These are phyloP conservation scores for Leptinotarsa haldemani DNA, from an alignment of 2,888 invertebrate species.

Conservation along the genomic window DNA sequence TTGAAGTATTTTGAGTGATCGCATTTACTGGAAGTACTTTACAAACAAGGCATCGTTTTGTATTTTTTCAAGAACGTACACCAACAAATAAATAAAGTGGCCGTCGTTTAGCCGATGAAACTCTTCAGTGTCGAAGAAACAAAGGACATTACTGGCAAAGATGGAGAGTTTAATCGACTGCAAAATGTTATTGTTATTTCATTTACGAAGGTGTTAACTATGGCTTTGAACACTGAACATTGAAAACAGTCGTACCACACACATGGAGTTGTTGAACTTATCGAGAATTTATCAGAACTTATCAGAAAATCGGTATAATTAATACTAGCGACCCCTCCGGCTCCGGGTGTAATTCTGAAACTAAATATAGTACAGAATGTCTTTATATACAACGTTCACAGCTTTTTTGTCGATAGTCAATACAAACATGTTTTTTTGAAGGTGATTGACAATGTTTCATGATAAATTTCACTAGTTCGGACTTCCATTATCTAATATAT, in stretches of 20 bases:
- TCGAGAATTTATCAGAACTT: not conserved
- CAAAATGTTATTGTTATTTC: constrained; percentile 41
- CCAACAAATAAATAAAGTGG: constrained; percentile 44
- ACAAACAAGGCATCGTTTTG: constrained; percentile 53
- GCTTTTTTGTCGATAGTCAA: too few relatives aligned
- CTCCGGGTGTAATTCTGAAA: too few relatives aligned
- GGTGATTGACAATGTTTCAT: too few relatives aligned
- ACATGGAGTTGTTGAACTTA: not conserved
- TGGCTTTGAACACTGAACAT: constrained; percentile 15
- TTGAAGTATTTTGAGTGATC: constrained; percentile 53
- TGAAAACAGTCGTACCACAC: constrained; percentile 1
- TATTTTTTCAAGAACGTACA: constrained; percentile 46
- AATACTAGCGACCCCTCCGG: too few relatives aligned
- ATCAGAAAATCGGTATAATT: too few relatives aligned
- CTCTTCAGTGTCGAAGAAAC: constrained; percentile 29
- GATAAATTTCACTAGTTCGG: too few relatives aligned
- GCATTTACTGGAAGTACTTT: constrained; percentile 55
- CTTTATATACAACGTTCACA: too few relatives aligned
- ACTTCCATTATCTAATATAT: too few relatives aligned
- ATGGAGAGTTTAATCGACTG: constrained; percentile 46
- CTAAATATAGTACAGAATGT: too few relatives aligned
- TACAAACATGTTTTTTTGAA: too few relatives aligned
- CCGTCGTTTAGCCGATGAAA: constrained; percentile 19
- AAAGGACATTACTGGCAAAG: constrained; percentile 40
- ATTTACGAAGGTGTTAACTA: constrained; percentile 34